A percentile compares a stretch with the other conserved stretches of the same genome.
Conservation (phyloP, 92 coral and sea anemone species). For the Phenganax subtilis region DNA sequence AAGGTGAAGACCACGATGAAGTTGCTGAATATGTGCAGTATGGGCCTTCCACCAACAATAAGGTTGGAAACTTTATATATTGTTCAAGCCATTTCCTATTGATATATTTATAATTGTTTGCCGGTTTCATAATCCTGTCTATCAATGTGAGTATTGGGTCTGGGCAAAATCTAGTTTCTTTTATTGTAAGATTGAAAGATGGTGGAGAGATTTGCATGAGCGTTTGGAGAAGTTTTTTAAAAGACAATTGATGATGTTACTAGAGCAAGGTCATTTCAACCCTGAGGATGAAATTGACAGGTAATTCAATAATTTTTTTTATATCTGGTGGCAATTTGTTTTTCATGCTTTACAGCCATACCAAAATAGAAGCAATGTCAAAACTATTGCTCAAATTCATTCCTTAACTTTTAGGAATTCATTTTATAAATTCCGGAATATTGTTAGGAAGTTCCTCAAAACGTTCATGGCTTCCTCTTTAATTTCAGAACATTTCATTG, state of each 20-base stretch:
- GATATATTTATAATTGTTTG: neutral
- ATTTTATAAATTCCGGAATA: no score
- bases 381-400: no score
- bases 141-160: no score
- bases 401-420: no score
- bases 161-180: no score
- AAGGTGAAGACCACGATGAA: constrained; percentile 5
- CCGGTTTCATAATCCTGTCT: no score
- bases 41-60: constrained; percentile 47
- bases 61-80: neutral
- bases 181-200: constrained; percentile 1
- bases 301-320: neutral
- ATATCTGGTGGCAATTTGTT: no score
- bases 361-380: no score
- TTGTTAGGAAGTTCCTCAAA: no score
- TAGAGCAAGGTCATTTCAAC: constrained; percentile 31
- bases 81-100: neutral
- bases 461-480: no score
- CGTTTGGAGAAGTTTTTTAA: constrained; percentile 11
- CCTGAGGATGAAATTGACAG: constrained; percentile 34
- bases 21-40: constrained; percentile 33
- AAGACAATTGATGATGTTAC: neutral
- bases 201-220: constrained; percentile 5
- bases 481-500: no score
- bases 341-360: no score